Conservation (phyloP, 1,140 invertebrate genomes). For the Lepidotrigona ventralis region DNA sequence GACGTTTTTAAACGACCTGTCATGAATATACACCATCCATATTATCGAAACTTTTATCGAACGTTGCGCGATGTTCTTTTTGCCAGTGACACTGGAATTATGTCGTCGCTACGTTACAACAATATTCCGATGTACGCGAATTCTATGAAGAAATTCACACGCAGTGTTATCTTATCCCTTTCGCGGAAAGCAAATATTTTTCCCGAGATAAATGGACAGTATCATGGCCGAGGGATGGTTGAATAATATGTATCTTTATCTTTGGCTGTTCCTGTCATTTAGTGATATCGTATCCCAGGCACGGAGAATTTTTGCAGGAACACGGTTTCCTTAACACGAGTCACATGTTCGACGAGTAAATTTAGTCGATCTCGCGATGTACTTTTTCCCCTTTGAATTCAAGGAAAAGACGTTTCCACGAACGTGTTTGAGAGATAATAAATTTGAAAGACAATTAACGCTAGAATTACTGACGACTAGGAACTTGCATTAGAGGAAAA, state of each 20-base stretch:
- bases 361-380: not conserved
- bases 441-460: not conserved
- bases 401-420: not conserved
- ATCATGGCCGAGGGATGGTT: no score
- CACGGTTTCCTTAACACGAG: not conserved
- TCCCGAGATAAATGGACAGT: not conserved
- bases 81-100: not conserved
- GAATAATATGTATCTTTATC: not conserved
- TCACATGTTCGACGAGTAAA: not conserved
- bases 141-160: not conserved
- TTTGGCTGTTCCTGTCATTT: not conserved
- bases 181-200: not conserved
- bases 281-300: not conserved
- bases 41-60: not conserved
- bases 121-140: not conserved
- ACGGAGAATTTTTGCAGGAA: not conserved
- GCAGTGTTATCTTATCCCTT: slow-evolving; percentile 3
- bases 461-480: no score
- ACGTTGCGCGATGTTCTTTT: not conserved
- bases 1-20: not conserved
- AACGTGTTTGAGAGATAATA: not conserved
- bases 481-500: no score
- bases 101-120: not conserved
- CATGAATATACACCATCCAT: not conserved
- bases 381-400: not conserved